These are phyloP conservation scores for Sturnus vulgaris DNA, from an alignment of 2,113 vertebrate species.

Conservation along the genomic window DNA sequence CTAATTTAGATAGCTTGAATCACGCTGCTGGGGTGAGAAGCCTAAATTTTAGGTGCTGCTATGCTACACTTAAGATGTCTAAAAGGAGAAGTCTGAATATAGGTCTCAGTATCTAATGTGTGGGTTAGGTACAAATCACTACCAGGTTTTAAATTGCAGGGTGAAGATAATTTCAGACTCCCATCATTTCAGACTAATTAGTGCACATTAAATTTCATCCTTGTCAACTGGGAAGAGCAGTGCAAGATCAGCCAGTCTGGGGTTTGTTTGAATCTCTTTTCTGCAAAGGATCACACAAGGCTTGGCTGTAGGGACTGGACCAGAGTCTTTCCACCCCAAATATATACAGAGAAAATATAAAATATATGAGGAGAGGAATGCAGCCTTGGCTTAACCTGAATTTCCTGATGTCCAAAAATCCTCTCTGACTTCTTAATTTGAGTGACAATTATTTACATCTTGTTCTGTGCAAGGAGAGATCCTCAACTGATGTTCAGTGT, in stretches of 20 bases:
- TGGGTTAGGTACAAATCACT: neutral
- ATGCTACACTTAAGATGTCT: neutral
- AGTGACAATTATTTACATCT: neutral
- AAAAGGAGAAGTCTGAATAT: slow-evolving; percentile 26
- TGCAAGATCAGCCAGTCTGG: neutral
- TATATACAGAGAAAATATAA: neutral
- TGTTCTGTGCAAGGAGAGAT: neutral
- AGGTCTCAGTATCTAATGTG: neutral
- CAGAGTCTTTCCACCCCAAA: neutral
- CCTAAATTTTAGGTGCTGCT: slow-evolving; percentile 18
- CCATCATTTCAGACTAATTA: neutral
- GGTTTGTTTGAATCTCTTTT: neutral
- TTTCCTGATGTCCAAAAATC: neutral
- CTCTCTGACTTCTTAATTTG: neutral
- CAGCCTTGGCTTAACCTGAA: neutral
- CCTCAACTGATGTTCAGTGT: neutral
- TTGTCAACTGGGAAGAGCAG: neutral
- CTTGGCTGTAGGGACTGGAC: neutral
- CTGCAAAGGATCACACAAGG: neutral
- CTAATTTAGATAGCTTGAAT: slow-evolving; percentile 4
- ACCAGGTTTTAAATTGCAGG: slow-evolving; percentile 7
- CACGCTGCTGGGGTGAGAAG: neutral
- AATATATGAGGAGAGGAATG: neutral
- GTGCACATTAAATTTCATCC: neutral
- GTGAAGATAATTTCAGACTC: slow-evolving; percentile 19